A percentile compares a stretch with the other conserved stretches of the same genome.
Conservation (phyloP, 2,113 vertebrate species). For the Dasyprocta punctata region DNA sequence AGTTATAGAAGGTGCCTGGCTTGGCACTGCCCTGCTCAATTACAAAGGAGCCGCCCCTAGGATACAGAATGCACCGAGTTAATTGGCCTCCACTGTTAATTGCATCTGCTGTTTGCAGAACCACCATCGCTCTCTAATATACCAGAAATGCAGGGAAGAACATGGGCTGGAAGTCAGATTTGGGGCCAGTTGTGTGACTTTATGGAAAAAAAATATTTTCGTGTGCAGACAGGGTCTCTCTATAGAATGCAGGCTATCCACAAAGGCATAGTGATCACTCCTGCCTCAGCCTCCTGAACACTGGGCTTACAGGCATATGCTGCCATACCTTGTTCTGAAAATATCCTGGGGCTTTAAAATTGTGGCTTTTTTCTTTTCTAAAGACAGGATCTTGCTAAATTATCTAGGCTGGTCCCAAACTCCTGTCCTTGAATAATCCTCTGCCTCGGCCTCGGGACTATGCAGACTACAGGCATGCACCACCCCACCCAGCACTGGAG, state of each 20-base stretch:
- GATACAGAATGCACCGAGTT: background rate
- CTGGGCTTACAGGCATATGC: background rate
- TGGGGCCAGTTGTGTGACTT: background rate
- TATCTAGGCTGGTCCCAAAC: background rate
- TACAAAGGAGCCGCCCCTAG: background rate
- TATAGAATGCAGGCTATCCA: background rate
- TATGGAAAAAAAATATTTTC: background rate
- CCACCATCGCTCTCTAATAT: background rate
- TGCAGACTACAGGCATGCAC: background rate
- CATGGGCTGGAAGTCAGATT: background rate
- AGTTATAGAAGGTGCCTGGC: background rate
- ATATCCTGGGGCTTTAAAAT: background rate
- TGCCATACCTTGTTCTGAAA: background rate
- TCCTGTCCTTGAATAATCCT: background rate
- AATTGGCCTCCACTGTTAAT: conserved; percentile 53
- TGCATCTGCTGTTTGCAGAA: conserved; percentile 61
- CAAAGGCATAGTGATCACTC: background rate
- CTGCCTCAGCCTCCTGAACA: background rate
- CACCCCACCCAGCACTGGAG: background rate
- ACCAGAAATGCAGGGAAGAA: background rate
- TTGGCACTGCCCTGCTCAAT: background rate
- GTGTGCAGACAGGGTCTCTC: background rate
- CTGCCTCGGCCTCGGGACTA: background rate
- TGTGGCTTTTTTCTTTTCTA: background rate
- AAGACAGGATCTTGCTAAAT: background rate